phyloP scores from a whole-genome alignment of 2,888 invertebrate species.

The Drosophila paranaensis region DNA sequence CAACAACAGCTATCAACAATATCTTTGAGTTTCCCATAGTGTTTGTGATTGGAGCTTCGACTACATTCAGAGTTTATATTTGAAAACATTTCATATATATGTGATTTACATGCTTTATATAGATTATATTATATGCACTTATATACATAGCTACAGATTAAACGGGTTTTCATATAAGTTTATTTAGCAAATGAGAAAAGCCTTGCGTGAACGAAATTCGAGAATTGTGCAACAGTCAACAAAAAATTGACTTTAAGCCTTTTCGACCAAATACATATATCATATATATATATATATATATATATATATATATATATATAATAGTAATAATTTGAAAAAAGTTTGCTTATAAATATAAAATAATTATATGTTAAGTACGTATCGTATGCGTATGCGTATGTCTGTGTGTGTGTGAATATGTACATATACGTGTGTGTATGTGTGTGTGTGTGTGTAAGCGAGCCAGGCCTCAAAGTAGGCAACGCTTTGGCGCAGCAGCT shows the following conservation, averaged over 20 bases:
- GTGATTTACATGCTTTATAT: constrained; percentile 10
- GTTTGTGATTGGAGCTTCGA: constrained; percentile 24
- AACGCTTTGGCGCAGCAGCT: constrained; percentile 26
- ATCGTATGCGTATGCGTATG: constrained; percentile 28
- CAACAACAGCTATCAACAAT: constrained; percentile 35
- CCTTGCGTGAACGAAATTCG: constrained; percentile 33
- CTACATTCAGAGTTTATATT: constrained; percentile 15
- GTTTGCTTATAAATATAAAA: constrained; percentile 26
- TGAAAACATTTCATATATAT: constrained; percentile 6
- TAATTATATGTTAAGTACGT: constrained; percentile 27
- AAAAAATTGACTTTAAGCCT: constrained; percentile 53
- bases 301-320: neutral
- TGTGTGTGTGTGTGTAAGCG: constrained; percentile 27
- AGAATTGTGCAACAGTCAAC: constrained; percentile 52
- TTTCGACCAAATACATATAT: constrained; percentile 23
- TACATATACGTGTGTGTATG: constrained; percentile 25
- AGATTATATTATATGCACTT: constrained; percentile 20
- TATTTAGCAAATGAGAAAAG: constrained; percentile 30
- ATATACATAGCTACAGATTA: constrained; percentile 26
- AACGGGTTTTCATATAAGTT: constrained; percentile 2
- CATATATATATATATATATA: neutral
- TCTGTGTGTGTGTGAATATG: constrained; percentile 19
- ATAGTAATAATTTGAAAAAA: constrained; percentile 10
- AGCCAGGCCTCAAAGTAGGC: constrained; percentile 34
- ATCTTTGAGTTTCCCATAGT: constrained; percentile 29